Evolutionary conservation across 1,140 invertebrate species (phyloP), one percentile per base, ranked within the genome.

Genomic region (Kradibia gibbosae): DNA sequence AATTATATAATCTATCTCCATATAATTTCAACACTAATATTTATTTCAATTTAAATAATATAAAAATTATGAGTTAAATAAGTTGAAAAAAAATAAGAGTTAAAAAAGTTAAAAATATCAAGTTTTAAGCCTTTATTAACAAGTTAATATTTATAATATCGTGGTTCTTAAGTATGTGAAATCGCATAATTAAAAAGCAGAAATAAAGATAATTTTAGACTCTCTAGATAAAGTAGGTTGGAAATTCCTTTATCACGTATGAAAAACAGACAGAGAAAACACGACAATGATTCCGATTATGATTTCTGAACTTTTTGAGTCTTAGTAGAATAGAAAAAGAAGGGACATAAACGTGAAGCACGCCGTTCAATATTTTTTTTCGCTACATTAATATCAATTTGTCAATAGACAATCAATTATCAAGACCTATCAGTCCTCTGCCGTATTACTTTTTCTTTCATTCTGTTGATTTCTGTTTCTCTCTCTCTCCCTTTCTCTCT

Each of bases 291-390:
- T 72, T 11, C n/a, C 39, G 31, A 50, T 17, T 72, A 15, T 42
- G 48, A 72, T 48, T 50, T 42, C 70, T 48, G 11, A 31, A 17
- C 7, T 22, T 74, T 13, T 7, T 74, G 3, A 8, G 31, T 72
- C 70, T n/a, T 4, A 31, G 22, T 22, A 48, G 42, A 3, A 4
- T 8, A 48, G 62, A 10, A 50, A 72, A 11, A 4, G 4, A 50
- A 13, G 10, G 70, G 75, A 39, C n/a, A 22, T 31, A 71, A 74
- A n/a, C 50, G n/a, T 22, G 31, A 74, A 80, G 71, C 65, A 57
- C 62, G 71, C 85, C 87, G 86, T 87, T 87, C 87, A 87, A 87
- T 86, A 85, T 82, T 73, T 78, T 84, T 60, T 71, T 1, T 0
- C 31, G 34, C 13, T 34, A 50, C 67, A 48, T 67, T 75, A 80